phyloP scores from a whole-genome alignment of 1,140 invertebrate genomes.

The Hesperophylax magnus region DNA sequence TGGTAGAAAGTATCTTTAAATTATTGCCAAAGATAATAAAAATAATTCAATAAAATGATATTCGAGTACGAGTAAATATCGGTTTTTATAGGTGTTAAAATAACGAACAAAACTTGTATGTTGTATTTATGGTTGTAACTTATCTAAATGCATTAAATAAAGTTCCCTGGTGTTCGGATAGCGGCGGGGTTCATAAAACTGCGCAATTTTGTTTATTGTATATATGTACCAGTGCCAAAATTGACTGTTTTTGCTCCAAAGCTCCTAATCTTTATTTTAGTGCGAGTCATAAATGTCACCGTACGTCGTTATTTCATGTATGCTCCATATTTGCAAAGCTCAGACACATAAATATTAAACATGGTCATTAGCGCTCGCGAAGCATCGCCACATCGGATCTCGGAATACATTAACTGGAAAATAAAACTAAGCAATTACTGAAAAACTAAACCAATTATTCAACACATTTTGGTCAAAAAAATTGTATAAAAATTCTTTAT shows the following conservation, averaged over 20 bases:
- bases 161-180: background rate
- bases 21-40: no score
- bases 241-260: background rate
- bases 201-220: background rate
- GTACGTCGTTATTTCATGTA: slow-evolving; percentile 7
- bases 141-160: no score
- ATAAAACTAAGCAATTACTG: background rate
- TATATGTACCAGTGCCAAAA: background rate
- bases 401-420: background rate
- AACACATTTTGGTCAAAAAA: background rate
- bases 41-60: no score
- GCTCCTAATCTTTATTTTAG: slow-evolving; percentile 29
- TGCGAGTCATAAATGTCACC: slow-evolving; percentile 20
- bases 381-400: slow-evolving; percentile 4
- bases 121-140: no score
- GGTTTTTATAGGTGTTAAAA: no score
- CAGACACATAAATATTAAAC: slow-evolving; percentile 38
- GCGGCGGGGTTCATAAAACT: slow-evolving; percentile 3
- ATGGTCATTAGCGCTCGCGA: slow-evolving; percentile 6
- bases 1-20: no score
- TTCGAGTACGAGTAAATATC: no score
- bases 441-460: background rate
- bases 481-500: background rate
- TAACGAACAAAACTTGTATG: no score
- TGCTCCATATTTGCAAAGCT: slow-evolving; percentile 29